phyloP scores from a whole-genome alignment of 2,888 invertebrate species.

The Mythimna vitellina region DNA sequence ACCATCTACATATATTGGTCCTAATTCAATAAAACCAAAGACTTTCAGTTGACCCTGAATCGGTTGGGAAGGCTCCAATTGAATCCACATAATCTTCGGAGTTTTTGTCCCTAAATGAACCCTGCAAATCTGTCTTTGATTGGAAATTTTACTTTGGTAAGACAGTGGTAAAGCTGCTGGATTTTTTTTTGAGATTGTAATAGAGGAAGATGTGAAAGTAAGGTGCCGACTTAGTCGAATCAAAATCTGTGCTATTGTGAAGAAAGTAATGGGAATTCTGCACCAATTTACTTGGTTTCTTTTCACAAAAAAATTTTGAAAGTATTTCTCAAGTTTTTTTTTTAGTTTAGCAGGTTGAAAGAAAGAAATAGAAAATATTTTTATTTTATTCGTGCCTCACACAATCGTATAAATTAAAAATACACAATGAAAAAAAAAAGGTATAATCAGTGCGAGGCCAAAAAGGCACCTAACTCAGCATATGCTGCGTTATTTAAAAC shows the following conservation, averaged over 20 bases:
- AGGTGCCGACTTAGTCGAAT: neutral
- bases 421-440: too few species aligned
- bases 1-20: slow-evolving; percentile 43
- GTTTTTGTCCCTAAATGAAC: slow-evolving; percentile 48
- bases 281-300: too few species aligned
- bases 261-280: too few species aligned
- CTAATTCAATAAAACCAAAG: slow-evolving; percentile 45
- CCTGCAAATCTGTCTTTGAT: slow-evolving; percentile 57
- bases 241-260: neutral
- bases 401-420: too few species aligned
- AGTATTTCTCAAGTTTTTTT: too few species aligned
- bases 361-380: too few species aligned
- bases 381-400: too few species aligned
- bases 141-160: slow-evolving; percentile 33
- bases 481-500: too few species aligned
- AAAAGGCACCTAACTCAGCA: too few species aligned
- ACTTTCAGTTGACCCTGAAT: slow-evolving; percentile 32
- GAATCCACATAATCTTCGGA: slow-evolving; percentile 14
- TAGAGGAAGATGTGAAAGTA: neutral
- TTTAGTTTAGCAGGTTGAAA: too few species aligned
- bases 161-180: slow-evolving; percentile 23
- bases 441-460: too few species aligned
- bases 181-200: slow-evolving; percentile 11
- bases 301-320: too few species aligned
- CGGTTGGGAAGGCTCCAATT: neutral